Evolutionary conservation across 1,140 invertebrate genomes (phyloP).

Genomic region (Zaprionus africanus): DNA sequence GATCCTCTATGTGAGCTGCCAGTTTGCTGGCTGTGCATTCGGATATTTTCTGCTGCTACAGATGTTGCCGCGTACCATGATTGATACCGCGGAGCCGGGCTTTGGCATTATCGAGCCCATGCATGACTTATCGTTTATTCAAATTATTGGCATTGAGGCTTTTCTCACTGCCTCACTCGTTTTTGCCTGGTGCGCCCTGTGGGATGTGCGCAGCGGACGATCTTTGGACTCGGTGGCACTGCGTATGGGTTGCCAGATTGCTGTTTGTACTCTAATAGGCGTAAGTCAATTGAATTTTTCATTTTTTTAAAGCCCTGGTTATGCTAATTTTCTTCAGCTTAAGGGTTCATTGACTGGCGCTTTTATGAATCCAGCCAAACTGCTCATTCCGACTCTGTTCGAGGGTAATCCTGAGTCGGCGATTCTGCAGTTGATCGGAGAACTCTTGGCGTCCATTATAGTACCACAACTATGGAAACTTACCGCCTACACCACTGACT

Average conservation of each 20-base stretch:
- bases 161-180: conserved; percentile 40
- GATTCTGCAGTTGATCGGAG: conserved; percentile 43
- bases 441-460: conserved; percentile 40
- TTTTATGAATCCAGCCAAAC: conserved; percentile 53
- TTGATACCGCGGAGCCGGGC: conserved; percentile 28
- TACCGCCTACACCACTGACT: conserved; percentile 16
- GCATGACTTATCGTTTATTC: conserved; percentile 13
- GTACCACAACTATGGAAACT: conserved; percentile 48
- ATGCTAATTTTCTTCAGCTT: background rate
- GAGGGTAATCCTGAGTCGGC: conserved; percentile 33
- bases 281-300: conserved; percentile 23
- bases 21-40: conserved; percentile 33
- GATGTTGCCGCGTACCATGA: conserved; percentile 38
- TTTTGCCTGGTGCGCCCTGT: conserved; percentile 56
- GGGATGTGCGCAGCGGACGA: conserved; percentile 59
- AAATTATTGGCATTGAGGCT: conserved; percentile 43
- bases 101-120: conserved; percentile 44
- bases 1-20: conserved; percentile 45
- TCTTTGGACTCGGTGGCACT: conserved; percentile 57
- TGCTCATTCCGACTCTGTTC: conserved; percentile 37
- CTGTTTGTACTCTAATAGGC: conserved; percentile 42
- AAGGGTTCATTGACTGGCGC: conserved; percentile 50
- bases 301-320: background rate
- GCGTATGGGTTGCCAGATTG: conserved; percentile 54
- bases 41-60: conserved; percentile 44